phyloP scores from a whole-genome alignment of 2,113 vertebrate species.

The Donacobius atricapilla region DNA sequence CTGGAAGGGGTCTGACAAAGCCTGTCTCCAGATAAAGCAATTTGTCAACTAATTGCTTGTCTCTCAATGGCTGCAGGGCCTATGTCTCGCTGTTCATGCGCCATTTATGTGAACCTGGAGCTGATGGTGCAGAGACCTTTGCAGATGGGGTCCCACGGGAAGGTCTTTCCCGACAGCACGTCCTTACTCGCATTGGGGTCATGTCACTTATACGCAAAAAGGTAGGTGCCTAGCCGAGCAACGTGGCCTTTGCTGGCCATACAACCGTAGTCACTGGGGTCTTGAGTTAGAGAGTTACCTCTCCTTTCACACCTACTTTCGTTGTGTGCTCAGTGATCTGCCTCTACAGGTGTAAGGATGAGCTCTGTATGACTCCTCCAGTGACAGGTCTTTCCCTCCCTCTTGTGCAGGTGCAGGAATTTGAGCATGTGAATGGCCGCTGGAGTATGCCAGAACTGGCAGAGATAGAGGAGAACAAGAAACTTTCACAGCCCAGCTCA shows the following conservation, averaged over 20 bases:
- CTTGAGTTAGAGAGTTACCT: background rate
- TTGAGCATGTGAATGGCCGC: conserved; percentile 96
- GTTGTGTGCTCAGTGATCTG: background rate
- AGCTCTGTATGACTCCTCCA: background rate
- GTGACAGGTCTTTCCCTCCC: accelerated
- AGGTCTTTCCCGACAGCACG: conserved; percentile 93
- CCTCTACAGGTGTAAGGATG: background rate
- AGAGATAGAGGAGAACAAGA: conserved; percentile 94
- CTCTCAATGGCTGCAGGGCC: conserved; percentile 73
- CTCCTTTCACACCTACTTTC: background rate
- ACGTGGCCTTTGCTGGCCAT: accelerated
- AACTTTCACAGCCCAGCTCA: conserved; percentile 85
- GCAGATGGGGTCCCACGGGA: conserved; percentile 96
- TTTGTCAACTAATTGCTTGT: background rate
- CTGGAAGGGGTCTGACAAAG: background rate
- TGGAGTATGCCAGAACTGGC: conserved; percentile 99
- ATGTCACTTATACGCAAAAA: conserved; percentile 99
- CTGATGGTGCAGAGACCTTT: conserved; percentile 96
- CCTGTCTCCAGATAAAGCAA: accelerated
- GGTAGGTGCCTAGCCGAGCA: conserved; percentile 64
- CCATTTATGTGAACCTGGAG: conserved; percentile 95
- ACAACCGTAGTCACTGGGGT: background rate
- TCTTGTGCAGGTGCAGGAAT: conserved; percentile 89
- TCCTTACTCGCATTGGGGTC: conserved; percentile 95
- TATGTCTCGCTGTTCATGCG: conserved; percentile 98